Conservation (phyloP, 2,888 invertebrate species). For the Oligia fasciuncula region DNA sequence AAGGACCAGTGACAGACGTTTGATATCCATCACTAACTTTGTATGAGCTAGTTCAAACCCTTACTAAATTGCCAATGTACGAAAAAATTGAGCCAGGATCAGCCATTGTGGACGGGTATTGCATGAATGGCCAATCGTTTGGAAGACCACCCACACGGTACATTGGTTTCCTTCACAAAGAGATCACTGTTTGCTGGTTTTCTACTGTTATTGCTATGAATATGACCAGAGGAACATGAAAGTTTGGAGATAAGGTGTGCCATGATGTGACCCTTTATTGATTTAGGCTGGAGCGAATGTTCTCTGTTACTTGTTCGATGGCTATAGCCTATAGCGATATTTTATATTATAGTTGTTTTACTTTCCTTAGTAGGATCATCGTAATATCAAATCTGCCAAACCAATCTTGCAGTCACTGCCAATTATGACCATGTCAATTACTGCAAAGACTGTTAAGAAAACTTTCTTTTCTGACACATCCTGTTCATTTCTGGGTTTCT, state of each 20-base stretch:
- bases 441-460: not conserved
- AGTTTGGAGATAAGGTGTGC: constrained; percentile 35
- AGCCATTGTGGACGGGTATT: constrained; percentile 4
- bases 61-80: constrained; percentile 13
- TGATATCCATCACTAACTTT: constrained; percentile 9
- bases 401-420: not conserved
- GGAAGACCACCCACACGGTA: constrained; percentile 38
- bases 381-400: not conserved
- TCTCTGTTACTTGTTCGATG: constrained; percentile 23
- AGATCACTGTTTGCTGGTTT: not conserved
- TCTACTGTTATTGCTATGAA: constrained; percentile 17
- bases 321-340: constrained; percentile 23
- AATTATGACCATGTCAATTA: constrained; percentile 7
- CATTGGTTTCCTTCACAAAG: constrained; percentile 28
- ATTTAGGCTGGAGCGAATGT: constrained; percentile 18
- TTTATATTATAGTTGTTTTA: constrained; percentile 2
- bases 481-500: not conserved
- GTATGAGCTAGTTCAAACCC: not conserved
- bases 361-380: not conserved
- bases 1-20: constrained; percentile 2
- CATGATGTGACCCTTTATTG: constrained; percentile 10
- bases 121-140: constrained; percentile 40
- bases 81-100: not conserved
- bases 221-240: constrained; percentile 18
- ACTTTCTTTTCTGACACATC: constrained; percentile 1